phyloP scores from a whole-genome alignment of 2,113 vertebrate species.

The Coracopsis vasa region DNA sequence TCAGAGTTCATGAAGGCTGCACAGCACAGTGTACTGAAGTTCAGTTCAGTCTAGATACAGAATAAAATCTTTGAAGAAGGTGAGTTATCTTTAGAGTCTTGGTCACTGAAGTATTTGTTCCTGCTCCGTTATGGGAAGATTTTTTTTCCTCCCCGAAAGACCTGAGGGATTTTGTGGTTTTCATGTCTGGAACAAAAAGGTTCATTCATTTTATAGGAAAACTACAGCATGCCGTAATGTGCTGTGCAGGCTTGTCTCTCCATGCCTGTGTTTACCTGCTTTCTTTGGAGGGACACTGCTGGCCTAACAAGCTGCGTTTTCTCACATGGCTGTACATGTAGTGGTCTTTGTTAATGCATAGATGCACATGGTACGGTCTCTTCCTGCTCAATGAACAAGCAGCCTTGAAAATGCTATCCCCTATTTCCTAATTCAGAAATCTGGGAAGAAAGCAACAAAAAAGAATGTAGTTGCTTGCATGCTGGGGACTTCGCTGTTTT shows the following conservation, averaged over 20 bases:
- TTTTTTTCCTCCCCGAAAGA: neutral
- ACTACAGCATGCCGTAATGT: neutral
- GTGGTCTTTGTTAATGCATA: neutral
- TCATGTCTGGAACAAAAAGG: neutral
- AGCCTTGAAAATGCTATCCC: neutral
- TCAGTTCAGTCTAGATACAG: neutral
- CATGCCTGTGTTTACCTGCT: neutral
- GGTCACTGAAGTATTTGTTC: neutral
- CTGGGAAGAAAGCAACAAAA: neutral
- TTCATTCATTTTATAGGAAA: neutral
- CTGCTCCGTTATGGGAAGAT: neutral
- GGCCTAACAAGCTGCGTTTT: neutral
- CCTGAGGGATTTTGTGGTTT: neutral
- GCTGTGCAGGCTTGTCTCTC: neutral
- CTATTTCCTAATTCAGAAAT: neutral
- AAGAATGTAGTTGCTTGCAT: neutral
- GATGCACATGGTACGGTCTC: rapidly evolving
- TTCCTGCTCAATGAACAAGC: neutral
- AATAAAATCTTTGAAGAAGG: neutral
- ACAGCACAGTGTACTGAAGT: neutral
- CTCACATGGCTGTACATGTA: neutral
- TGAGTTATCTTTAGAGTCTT: neutral
- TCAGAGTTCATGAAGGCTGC: neutral
- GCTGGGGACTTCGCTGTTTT: neutral
- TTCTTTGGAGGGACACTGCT: neutral